Conservation (phyloP, 53 echinoderm and acorn worm species). For the Crossaster papposus region DNA sequence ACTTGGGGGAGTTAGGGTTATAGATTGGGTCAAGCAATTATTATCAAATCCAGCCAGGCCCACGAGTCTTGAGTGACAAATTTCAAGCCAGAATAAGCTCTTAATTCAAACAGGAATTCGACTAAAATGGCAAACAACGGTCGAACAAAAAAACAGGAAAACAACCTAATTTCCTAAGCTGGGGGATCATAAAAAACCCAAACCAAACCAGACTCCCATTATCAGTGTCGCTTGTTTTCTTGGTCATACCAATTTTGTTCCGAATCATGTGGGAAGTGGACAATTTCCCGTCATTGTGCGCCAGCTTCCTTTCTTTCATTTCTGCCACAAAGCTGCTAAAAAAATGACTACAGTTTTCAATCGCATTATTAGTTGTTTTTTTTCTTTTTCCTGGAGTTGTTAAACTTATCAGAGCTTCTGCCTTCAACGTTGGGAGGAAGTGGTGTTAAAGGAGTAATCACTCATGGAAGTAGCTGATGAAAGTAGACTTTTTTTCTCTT, state of each 20-base stretch:
- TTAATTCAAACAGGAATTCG: conserved; percentile 49
- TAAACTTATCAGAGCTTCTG: conserved; percentile 1
- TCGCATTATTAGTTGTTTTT: neutral
- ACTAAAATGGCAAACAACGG: conserved; percentile 41
- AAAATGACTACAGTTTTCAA: conserved; percentile 1
- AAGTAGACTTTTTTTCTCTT: neutral
- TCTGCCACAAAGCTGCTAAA: conserved; percentile 30
- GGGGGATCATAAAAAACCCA: neutral
- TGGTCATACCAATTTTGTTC: conserved; percentile 10
- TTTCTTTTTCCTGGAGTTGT: neutral
- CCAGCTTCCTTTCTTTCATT: conserved; percentile 25
- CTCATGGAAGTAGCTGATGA: conserved; percentile 21
- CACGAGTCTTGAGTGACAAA: neutral
- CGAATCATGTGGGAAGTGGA: conserved; percentile 45
- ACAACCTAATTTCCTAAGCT: conserved; percentile 51
- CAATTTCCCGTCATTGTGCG: conserved; percentile 56
- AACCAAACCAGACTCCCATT: conserved; percentile 52
- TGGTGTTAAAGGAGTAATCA: conserved; percentile 26
- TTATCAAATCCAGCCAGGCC: neutral
- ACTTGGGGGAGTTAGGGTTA: too few species aligned
- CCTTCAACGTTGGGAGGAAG: neutral
- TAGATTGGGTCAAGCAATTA: neutral
- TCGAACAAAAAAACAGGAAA: conserved; percentile 55
- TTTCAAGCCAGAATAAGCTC: neutral
- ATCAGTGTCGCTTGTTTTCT: conserved; percentile 6